Evolutionary conservation across 1,140 invertebrate species (phyloP).

Genomic region (Hormaphis cornu): DNA sequence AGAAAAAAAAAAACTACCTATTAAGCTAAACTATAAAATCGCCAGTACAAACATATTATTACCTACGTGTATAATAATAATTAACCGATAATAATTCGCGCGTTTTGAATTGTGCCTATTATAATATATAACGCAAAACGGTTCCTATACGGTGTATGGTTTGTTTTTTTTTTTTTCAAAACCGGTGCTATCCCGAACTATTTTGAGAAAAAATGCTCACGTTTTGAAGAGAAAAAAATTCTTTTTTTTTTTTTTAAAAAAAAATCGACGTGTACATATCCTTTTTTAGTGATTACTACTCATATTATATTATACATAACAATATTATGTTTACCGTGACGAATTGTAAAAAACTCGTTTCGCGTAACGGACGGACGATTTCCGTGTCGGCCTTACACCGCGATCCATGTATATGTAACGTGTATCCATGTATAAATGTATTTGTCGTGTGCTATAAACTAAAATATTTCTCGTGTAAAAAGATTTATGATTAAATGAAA

Average conservation of each 20-base stretch:
- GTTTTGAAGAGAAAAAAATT: conserved; percentile 10
- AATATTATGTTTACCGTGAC: background rate
- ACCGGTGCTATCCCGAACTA: conserved; percentile 23
- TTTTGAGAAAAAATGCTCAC: conserved; percentile 31
- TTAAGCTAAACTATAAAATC: background rate
- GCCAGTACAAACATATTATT: background rate
- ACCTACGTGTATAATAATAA: too few species aligned
- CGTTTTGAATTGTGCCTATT: too few species aligned
- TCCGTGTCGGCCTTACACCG: too few species aligned
- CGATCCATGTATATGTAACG: too few species aligned
- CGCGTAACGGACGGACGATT: too few species aligned
- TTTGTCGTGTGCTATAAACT: conserved; percentile 30
- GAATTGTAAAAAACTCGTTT: background rate
- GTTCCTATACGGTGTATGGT: conserved; percentile 25
- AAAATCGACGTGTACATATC: conserved; percentile 14
- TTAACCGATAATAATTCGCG: too few species aligned
- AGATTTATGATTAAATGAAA: conserved; percentile 15
- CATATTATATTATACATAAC: conserved; percentile 8
- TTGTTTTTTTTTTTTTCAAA: conserved; percentile 29
- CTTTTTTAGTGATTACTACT: conserved; percentile 14
- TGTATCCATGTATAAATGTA: too few species aligned
- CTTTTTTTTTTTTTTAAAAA: background rate
- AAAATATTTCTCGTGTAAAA: conserved; percentile 12
- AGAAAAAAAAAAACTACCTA: background rate
- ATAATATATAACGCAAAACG: background rate